Conservation (phyloP, 2,113 vertebrate species). For the Gasterosteus aculeatus region DNA sequence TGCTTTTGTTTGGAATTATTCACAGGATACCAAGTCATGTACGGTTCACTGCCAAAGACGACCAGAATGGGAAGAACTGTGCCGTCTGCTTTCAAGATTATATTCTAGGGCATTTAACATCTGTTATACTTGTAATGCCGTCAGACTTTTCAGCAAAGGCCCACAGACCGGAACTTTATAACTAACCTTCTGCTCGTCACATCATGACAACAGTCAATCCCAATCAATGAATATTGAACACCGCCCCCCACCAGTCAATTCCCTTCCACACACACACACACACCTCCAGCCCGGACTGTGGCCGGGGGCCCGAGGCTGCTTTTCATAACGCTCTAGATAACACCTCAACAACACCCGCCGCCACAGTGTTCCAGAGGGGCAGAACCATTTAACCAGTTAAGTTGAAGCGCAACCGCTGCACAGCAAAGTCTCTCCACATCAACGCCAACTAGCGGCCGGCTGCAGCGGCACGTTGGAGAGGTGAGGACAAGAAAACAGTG, state of each 20-base stretch:
- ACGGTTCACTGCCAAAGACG: neutral
- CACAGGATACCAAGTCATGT: neutral
- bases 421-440: conserved; percentile 58
- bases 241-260: neutral
- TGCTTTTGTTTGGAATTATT: neutral
- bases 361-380: conserved; percentile 55
- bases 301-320: conserved; percentile 67
- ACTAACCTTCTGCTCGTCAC: neutral
- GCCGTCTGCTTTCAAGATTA: neutral
- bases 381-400: conserved; percentile 56
- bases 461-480: neutral
- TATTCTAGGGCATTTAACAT: neutral
- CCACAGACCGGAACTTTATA: neutral
- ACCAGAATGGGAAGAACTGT: neutral
- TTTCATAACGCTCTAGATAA: conserved; percentile 80
- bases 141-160: neutral
- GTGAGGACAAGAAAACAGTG: neutral
- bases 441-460: conserved; percentile 23
- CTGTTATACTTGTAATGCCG: neutral
- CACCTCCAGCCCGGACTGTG: conserved; percentile 13
- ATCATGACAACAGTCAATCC: neutral
- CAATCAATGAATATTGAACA: neutral
- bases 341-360: conserved; percentile 16
- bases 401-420: conserved; percentile 44
- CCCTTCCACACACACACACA: conserved; percentile 7